A percentile compares a stretch with the other conserved stretches of the same genome.
These are phyloP conservation scores for Carassius gibelio DNA, from an alignment of 2,113 vertebrate species.

Conservation along the genomic window DNA sequence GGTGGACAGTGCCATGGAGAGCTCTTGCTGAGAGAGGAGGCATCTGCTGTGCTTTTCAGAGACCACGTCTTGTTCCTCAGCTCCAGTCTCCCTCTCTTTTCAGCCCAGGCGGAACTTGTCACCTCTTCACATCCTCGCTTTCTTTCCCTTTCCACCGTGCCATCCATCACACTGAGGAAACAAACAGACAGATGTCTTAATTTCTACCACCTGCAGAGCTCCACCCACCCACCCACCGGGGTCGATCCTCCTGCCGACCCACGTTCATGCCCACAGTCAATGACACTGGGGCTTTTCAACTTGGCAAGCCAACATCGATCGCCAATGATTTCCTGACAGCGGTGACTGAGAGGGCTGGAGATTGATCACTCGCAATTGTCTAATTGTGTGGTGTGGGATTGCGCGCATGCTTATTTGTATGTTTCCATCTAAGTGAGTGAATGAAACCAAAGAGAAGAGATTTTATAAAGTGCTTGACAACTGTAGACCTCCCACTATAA, in stretches of 20 bases:
- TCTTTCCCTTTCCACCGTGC: constrained; percentile 45
- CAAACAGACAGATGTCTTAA: constrained; percentile 60
- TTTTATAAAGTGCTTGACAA: constrained; percentile 76
- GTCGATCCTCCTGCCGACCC: constrained; percentile 30
- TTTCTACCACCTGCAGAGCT: constrained; percentile 56
- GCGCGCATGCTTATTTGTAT: constrained; percentile 49
- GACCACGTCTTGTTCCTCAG: constrained; percentile 36
- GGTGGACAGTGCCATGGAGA: constrained; percentile 39
- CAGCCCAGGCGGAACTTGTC: constrained; percentile 52
- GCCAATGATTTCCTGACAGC: constrained; percentile 74
- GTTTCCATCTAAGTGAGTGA: constrained; percentile 22
- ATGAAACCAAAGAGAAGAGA: constrained; percentile 64
- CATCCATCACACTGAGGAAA: constrained; percentile 42
- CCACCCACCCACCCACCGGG: constrained; percentile 46
- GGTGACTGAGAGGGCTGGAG: constrained; percentile 52
- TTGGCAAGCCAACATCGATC: constrained; percentile 67
- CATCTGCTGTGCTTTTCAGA: constrained; percentile 51
- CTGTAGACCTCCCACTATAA: constrained; percentile 75
- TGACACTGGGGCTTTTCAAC: constrained; percentile 64
- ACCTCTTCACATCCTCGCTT: constrained; percentile 44
- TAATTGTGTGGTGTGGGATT: constrained; percentile 11
- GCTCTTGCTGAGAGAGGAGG: constrained; percentile 35
- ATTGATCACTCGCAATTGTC: constrained; percentile 54
- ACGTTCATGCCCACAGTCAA: constrained; percentile 59
- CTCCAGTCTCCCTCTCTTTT: constrained; percentile 37